Evolutionary conservation across 1,140 invertebrate genomes (phyloP), one percentile per base, ranked within the genome.

Genomic region (Solenopsis fugax): DNA sequence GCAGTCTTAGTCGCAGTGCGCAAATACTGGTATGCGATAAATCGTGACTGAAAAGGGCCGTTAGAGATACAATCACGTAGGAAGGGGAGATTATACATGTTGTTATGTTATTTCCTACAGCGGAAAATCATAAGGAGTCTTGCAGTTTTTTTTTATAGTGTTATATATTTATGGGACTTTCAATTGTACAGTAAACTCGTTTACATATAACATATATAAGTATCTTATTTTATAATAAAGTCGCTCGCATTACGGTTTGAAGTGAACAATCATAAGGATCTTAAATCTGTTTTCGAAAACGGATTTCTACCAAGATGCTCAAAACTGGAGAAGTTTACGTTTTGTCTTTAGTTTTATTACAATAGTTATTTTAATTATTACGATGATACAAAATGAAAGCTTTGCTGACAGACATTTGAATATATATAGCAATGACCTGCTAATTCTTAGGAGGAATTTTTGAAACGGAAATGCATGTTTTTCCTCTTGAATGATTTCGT

Each of bases 161-260:
- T 90, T 82, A 88, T 91, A 80, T 91, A 90, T 91, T 90, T 88
- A 65, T 71, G 56, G 56, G 37, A 84, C 45, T 86, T 89, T 87
- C 34, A 90, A 91, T 91, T 90, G 84, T 90, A 91, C 90, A 91
- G 80, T 10, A 16, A 90, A 89, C 75, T 88, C 58, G 64, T 90
- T 91, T 89, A 91, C 90, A 87, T 90, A 80, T 75, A 91, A 90
- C 90, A 89, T 89, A 91, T 65, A 90, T 88, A 86, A 72, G 80
- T 86, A 85, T 86, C 77, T 86, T 90, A 90, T 64, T 50, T 13
- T 84, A 85, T 81, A 69, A 69, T 86, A 86, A 88, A 73, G 86
- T 90, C 82, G 88, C n/a, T 65, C 58, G 48, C 72, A 88, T 82
- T 71, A 90, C 64, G 85, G 34, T 29, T 90, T 80, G 85, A 90